These are phyloP conservation scores for Tokudaia tokunoshimensis DNA, from an alignment of 2,797 vertebrate species.

Conservation along the genomic window DNA sequence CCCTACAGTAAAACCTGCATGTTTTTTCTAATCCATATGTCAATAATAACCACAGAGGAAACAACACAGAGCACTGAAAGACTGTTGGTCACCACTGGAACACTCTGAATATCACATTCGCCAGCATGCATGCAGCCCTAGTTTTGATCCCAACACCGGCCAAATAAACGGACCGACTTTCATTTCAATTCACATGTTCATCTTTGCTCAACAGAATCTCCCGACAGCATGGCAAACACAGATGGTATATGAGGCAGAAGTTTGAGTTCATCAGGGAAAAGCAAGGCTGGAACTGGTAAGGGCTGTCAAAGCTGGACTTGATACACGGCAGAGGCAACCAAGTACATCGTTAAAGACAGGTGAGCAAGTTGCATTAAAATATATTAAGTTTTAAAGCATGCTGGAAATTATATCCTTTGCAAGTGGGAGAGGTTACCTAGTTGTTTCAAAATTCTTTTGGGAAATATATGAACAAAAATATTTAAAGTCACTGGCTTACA, in stretches of 20 bases:
- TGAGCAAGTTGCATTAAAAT: conserved; percentile 50
- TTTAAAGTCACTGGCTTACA: background rate
- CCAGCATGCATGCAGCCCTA: background rate
- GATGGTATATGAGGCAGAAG: background rate
- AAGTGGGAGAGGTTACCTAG: background rate
- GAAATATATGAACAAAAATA: conserved; percentile 21
- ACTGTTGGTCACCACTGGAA: background rate
- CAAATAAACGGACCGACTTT: background rate
- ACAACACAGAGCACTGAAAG: background rate
- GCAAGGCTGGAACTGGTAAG: background rate
- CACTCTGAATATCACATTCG: background rate
- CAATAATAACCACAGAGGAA: background rate
- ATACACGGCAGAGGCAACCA: background rate
- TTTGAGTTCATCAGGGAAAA: background rate
- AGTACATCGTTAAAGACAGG: conserved; percentile 31
- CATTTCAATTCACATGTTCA: background rate
- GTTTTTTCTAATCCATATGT: background rate
- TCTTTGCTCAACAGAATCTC: background rate
- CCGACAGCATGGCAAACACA: background rate
- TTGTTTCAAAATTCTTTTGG: conserved; percentile 30
- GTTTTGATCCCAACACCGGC: background rate
- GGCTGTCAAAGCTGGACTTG: background rate
- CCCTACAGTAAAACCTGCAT: background rate
- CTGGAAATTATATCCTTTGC: conserved; percentile 40
- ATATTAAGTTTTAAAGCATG: conserved; percentile 62